Evolutionary conservation across 2,888 invertebrate genomes (phyloP).

Genomic region (Hyposoter dolosus): DNA sequence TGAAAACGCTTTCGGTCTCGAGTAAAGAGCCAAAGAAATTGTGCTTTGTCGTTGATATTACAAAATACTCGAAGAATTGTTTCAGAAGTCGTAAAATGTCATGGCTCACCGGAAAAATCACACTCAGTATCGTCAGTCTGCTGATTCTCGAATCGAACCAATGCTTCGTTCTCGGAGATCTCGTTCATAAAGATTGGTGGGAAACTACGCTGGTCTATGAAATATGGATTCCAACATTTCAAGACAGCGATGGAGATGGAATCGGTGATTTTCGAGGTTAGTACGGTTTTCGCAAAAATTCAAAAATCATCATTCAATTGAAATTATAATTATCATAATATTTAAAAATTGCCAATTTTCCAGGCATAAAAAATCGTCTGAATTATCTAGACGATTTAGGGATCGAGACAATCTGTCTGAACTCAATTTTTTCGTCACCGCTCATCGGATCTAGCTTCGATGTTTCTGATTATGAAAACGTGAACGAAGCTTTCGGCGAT

Average conservation of each 20-base stretch:
- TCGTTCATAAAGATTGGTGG: slow-evolving; percentile 75
- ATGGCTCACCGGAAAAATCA: background rate
- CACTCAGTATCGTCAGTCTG: slow-evolving; percentile 15
- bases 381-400: slow-evolving; percentile 76
- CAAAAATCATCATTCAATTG: background rate
- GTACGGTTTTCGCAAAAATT: slow-evolving; percentile 15
- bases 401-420: slow-evolving; percentile 76
- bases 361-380: slow-evolving; percentile 77
- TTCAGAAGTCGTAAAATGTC: slow-evolving; percentile 31
- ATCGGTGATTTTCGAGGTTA: slow-evolving; percentile 78
- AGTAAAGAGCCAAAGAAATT: background rate
- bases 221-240: slow-evolving; percentile 78
- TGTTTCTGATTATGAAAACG: slow-evolving; percentile 73
- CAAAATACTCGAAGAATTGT: background rate
- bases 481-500: slow-evolving; percentile 76
- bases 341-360: background rate
- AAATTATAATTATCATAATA: background rate
- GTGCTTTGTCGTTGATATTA: background rate
- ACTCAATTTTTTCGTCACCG: slow-evolving; percentile 77
- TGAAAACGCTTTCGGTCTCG: background rate
- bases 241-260: slow-evolving; percentile 79
- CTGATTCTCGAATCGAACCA: slow-evolving; percentile 27
- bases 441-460: slow-evolving; percentile 76
- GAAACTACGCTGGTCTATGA: slow-evolving; percentile 77
- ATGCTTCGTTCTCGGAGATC: slow-evolving; percentile 31